phyloP scores from a whole-genome alignment of 2,113 vertebrate genomes.

The Gnathonemus echidnorhynchus region DNA sequence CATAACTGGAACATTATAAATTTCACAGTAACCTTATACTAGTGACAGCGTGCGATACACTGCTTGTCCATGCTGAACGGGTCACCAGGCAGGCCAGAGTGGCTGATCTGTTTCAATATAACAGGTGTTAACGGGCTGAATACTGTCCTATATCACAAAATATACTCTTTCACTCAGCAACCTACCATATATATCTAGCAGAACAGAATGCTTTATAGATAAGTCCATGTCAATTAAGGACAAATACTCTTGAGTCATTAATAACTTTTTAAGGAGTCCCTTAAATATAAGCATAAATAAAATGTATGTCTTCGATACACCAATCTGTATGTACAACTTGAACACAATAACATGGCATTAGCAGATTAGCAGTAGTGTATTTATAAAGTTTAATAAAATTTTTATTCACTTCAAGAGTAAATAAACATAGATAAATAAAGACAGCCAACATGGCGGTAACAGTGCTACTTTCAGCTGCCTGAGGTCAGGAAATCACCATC shows the following conservation, averaged over 20 bases:
- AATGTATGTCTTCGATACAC: background rate
- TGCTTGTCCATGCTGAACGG: background rate
- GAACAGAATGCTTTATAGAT: background rate
- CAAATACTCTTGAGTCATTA: background rate
- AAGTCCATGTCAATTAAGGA: background rate
- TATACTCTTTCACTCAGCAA: background rate
- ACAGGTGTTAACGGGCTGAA: background rate
- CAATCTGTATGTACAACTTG: background rate
- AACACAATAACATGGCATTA: background rate
- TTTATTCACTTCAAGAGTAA: too few relatives aligned
- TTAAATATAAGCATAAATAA: background rate
- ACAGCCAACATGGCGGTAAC: background rate
- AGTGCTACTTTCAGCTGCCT: background rate
- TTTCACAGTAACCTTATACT: constrained; percentile 2
- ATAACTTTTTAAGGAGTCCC: background rate
- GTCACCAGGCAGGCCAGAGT: background rate
- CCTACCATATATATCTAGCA: background rate
- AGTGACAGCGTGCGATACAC: background rate
- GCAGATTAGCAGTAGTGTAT: background rate
- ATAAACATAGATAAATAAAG: background rate
- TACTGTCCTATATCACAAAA: background rate
- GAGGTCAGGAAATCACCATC: background rate
- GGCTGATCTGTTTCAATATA: background rate
- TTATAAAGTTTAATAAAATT: background rate
- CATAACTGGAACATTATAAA: background rate